Percentiles rank a stretch among this genome's conserved stretches.
These are phyloP conservation scores for Emberiza fucata DNA, from an alignment of 2,113 vertebrate genomes.

Conservation along the genomic window DNA sequence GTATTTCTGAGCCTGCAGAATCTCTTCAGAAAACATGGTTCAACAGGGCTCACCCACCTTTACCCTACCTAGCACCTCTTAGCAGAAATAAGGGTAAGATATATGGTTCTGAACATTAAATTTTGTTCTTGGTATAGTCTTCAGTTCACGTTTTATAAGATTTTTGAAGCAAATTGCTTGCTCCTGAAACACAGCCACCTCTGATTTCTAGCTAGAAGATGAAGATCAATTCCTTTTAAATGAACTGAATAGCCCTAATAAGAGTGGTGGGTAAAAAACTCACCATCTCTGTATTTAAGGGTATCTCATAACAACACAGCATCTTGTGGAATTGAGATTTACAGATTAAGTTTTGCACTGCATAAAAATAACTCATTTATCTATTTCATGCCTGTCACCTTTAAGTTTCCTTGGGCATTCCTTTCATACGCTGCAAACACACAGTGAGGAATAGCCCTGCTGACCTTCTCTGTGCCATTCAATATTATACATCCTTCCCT, in stretches of 20 bases:
- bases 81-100: not conserved
- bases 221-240: not conserved
- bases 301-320: not conserved
- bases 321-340: not conserved
- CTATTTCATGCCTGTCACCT: not conserved
- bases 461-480: not conserved
- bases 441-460: not conserved
- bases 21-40: not conserved
- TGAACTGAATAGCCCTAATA: not conserved
- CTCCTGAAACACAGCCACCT: not conserved
- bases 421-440: not conserved
- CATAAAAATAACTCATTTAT: not conserved
- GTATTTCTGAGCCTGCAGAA: not conserved
- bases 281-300: not conserved
- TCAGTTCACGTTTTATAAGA: not conserved
- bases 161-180: not conserved
- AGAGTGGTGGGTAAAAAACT: not conserved
- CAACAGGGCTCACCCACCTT: not conserved
- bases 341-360: not conserved
- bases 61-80: not conserved
- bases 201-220: not conserved
- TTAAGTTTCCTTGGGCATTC: not conserved
- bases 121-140: not conserved
- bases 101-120: not conserved
- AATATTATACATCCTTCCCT: not conserved